These are phyloP conservation scores for Falco rusticolus DNA, from an alignment of 2,797 vertebrate species.

Conservation along the genomic window DNA sequence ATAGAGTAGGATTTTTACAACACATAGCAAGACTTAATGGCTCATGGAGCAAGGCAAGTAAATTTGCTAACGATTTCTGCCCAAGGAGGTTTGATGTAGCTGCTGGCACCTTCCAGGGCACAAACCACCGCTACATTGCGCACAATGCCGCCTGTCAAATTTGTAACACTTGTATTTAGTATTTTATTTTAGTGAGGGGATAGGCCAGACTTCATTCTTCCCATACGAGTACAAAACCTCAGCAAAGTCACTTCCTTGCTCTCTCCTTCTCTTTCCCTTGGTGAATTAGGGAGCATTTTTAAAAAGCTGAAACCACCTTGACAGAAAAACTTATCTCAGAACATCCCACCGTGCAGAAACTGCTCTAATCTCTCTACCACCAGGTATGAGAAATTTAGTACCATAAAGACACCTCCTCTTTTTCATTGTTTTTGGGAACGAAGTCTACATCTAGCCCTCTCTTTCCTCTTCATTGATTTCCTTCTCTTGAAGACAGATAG, in stretches of 20 bases:
- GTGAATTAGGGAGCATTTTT: not conserved
- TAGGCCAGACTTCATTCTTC: not conserved
- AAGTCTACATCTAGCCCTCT: not conserved
- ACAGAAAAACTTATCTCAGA: conserved; percentile 3
- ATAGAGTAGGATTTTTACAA: not conserved
- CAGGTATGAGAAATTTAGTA: not conserved
- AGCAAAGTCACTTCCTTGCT: not conserved
- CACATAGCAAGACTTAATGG: not conserved
- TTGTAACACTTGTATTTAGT: not conserved
- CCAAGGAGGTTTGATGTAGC: not conserved
- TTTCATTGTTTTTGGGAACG: not conserved
- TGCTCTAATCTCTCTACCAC: not conserved
- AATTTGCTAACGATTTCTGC: not conserved
- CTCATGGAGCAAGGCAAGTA: not conserved
- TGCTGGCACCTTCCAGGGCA: not conserved
- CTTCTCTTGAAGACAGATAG: not conserved
- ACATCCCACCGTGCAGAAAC: conserved; percentile 8
- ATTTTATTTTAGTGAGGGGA: not conserved
- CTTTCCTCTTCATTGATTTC: not conserved
- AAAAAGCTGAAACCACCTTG: not conserved
- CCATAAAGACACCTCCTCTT: not conserved
- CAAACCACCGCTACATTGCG: not conserved
- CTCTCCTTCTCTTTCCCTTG: not conserved
- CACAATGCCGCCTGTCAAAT: not conserved
- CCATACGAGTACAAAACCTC: not conserved